Base-by-base conservation (phyloP, 1,140 invertebrate species). In the Leptoteleia sp. region DNA sequence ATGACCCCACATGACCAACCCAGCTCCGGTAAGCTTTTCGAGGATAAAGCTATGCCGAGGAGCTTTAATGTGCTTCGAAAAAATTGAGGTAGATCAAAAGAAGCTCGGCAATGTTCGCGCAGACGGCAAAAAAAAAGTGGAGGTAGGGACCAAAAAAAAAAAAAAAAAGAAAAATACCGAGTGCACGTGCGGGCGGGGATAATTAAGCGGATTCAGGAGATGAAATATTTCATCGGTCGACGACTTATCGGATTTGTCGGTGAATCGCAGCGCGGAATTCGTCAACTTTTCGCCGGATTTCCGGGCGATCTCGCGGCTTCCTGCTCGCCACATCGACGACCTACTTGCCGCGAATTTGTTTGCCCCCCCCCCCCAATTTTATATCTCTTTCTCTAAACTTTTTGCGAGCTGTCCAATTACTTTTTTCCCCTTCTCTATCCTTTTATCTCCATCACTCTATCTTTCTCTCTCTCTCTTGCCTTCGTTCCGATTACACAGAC, bases 371-470 rank as follows among this genome's bases (percentile, higher is more conserved):
- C 17, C 13, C 22, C 1, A 57, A 40, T 43, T 29, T 42, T 57
- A 31, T 43, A 43, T 17, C 38, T 57, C 25, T 57, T 31, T 27
- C 2, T n/a, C 29, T 9, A 37, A 62, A 62, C 43, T 62, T 62
- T 48, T 38, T 48, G 43, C 38, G n/a, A 59, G 1, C 3, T 42
- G 55, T 37, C 55, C 29, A 61, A 47, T 61, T 45, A 61, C 55
- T 45, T 61, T 47, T 45, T n/a, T n/a, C n/a, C n/a, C n/a, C n/a
- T n/a, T n/a, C n/a, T n/a, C n/a, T n/a, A n/a, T n/a, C n/a, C n/a
- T n/a, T n/a, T n/a, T n/a, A n/a, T n/a, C n/a, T n/a, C n/a, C n/a
- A n/a, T n/a, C n/a, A n/a, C n/a, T n/a, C n/a, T n/a, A n/a, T n/a
- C n/a, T n/a, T n/a, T 59, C 37, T 48, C 27, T 27, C 27, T 48